Evolutionary conservation across 1,140 invertebrate species (phyloP).

Genomic region (Rhopalosiphum maidis): DNA sequence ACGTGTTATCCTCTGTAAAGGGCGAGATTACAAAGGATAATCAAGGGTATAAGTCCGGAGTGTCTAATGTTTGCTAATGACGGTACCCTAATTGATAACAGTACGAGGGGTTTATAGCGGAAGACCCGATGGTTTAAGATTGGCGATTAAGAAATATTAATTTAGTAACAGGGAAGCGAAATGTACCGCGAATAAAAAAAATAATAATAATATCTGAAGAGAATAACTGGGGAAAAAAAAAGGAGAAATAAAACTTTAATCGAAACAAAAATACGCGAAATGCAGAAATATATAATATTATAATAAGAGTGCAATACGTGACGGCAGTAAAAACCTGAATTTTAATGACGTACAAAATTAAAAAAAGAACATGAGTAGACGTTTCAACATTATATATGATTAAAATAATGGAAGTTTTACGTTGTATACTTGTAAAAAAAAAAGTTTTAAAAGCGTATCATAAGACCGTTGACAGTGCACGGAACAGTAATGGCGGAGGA

Average conservation of each 20-base stretch:
- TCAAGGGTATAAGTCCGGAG: neutral
- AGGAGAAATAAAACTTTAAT: neutral
- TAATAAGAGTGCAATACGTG: neutral
- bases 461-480: neutral
- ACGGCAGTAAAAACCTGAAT: neutral
- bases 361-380: neutral
- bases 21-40: slow-evolving; percentile 39
- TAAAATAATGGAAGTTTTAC: slow-evolving; percentile 4
- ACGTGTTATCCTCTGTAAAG: slow-evolving; percentile 29
- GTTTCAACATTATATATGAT: neutral
- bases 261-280: neutral
- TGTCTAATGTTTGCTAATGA: slow-evolving; percentile 37
- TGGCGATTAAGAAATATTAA: slow-evolving; percentile 41
- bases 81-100: slow-evolving; percentile 44
- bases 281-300: neutral
- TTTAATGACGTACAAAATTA: neutral
- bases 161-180: neutral
- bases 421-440: neutral
- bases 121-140: slow-evolving; percentile 20
- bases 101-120: neutral
- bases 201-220: neutral
- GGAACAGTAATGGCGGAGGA: neutral
- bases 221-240: neutral
- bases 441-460: slow-evolving; percentile 7
- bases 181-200: neutral